phyloP scores from a whole-genome alignment of 2,113 vertebrate species.

The Tretioscincus oriximinensis region DNA sequence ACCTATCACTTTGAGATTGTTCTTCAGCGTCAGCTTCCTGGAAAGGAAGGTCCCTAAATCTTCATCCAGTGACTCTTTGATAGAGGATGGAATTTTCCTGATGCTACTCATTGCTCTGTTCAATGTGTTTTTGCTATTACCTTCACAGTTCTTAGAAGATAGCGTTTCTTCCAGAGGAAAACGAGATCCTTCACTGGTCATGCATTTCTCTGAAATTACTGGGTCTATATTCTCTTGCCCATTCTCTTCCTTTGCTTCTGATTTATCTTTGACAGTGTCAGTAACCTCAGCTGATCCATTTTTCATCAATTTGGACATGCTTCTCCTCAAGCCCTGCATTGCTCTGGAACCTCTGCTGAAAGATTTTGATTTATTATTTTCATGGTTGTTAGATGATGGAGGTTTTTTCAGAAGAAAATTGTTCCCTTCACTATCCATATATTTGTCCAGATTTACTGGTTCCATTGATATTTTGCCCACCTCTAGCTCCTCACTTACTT shows the following conservation, averaged over 20 bases:
- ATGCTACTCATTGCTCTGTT: conserved; percentile 19
- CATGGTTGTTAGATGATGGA: no score
- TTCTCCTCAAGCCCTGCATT: not conserved
- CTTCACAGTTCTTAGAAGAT: rapidly evolving
- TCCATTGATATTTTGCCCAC: not conserved
- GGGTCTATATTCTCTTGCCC: not conserved
- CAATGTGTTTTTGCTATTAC: not conserved
- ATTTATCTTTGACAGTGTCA: not conserved
- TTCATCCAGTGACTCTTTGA: conserved; percentile 39
- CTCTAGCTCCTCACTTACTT: not conserved
- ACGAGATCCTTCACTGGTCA: conserved; percentile 14
- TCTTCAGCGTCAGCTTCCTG: rapidly evolving
- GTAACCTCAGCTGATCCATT: not conserved
- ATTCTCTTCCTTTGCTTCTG: not conserved
- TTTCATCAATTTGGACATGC: not conserved
- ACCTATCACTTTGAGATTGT: not conserved
- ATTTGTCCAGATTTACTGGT: not conserved
- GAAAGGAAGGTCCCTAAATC: conserved; percentile 18
- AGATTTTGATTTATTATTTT: not conserved
- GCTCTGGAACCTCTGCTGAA: not conserved
- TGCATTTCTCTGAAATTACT: not conserved
- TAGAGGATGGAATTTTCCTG: not conserved
- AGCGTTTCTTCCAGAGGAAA: not conserved
- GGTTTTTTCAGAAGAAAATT: not conserved
- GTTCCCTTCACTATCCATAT: not conserved